Percentiles rank a stretch among this genome's conserved stretches.
Conservation (phyloP, 2,113 vertebrate genomes). For the Nestor notabilis region DNA sequence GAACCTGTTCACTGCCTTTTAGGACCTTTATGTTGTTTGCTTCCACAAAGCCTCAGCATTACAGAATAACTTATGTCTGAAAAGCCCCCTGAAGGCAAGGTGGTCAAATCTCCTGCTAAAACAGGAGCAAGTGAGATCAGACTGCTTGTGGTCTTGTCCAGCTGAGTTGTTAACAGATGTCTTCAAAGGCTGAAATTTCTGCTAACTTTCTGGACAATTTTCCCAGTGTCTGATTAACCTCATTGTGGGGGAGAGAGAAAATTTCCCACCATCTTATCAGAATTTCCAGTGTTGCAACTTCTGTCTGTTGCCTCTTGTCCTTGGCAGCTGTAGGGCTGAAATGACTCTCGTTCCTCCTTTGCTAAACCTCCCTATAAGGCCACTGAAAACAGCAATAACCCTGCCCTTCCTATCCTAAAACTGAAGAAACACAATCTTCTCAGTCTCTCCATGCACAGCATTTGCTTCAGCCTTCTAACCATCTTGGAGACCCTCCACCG, state of each 20-base stretch:
- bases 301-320: background rate
- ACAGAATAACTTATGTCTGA: background rate
- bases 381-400: background rate
- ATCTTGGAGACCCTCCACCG: background rate
- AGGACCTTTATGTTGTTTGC: background rate
- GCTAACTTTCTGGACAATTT: background rate
- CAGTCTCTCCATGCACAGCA: accelerated
- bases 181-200: background rate
- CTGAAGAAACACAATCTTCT: background rate
- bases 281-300: slow-evolving; percentile 17
- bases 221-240: background rate
- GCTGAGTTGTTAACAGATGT: background rate
- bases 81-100: background rate
- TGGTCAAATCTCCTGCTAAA: background rate
- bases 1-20: background rate
- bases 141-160: background rate
- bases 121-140: background rate
- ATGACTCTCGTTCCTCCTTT: background rate
- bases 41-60: background rate
- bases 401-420: background rate
- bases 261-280: background rate
- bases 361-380: background rate
- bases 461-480: background rate
- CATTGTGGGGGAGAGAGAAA: background rate
- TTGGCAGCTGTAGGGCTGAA: background rate